These are phyloP conservation scores for Bovichtus variegatus DNA, from an alignment of 2,797 vertebrate species.

Conservation along the genomic window DNA sequence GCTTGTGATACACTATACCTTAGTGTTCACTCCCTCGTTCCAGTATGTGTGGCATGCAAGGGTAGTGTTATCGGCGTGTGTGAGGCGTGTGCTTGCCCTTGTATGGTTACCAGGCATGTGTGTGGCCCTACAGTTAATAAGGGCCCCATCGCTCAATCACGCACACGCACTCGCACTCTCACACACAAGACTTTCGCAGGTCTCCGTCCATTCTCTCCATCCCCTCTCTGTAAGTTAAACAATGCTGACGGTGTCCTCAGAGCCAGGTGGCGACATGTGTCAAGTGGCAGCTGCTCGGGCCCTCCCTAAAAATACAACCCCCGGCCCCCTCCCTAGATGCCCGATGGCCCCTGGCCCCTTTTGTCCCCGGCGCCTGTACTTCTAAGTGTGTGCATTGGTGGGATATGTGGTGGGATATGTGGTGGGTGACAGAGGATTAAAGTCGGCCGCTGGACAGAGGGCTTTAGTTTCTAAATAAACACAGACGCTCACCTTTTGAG, in stretches of 20 bases:
- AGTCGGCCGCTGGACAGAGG: constrained; percentile 73
- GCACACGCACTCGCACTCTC: not conserved
- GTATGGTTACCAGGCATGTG: constrained; percentile 74
- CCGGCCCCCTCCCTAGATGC: constrained; percentile 60
- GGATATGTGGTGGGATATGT: constrained; percentile 83
- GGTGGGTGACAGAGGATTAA: constrained; percentile 83
- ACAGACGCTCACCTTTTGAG: constrained; percentile 82
- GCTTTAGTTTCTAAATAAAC: constrained; percentile 85
- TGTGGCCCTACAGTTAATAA: constrained; percentile 73
- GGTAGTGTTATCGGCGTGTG: constrained; percentile 78
- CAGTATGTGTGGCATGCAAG: constrained; percentile 71
- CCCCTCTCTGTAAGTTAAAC: constrained; percentile 75
- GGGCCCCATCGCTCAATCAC: constrained; percentile 21
- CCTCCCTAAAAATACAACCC: constrained; percentile 84
- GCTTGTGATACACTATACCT: constrained; percentile 74
- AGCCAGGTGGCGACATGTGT: constrained; percentile 84
- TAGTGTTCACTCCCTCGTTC: constrained; percentile 66
- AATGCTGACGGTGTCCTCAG: constrained; percentile 82
- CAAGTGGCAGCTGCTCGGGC: constrained; percentile 82
- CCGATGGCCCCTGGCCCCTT: constrained; percentile 76
- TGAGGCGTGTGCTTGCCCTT: constrained; percentile 78
- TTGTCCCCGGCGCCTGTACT: constrained; percentile 83
- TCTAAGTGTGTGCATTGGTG: constrained; percentile 82
- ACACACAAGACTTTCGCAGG: constrained; percentile 33
- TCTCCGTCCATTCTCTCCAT: constrained; percentile 66